Percentiles rank a stretch among this genome's conserved stretches.
Conservation (phyloP, 2,797 vertebrate genomes). For the Triplophysa bombifrons region DNA sequence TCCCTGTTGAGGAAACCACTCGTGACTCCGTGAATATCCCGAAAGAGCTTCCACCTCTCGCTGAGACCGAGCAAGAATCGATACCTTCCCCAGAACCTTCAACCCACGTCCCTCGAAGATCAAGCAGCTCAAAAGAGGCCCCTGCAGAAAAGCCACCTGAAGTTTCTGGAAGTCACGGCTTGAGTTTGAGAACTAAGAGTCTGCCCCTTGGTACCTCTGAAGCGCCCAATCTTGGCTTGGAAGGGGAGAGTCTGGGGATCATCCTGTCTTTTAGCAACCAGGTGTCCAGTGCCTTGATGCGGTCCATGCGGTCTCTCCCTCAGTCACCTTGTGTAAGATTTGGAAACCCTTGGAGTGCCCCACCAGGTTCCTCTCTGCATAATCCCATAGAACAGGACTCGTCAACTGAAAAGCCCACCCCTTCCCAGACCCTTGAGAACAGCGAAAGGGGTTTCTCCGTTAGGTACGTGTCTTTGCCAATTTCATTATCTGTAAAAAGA, state of each 20-base stretch:
- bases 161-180: conserved; percentile 21
- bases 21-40: background rate
- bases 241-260: conserved; percentile 75
- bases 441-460: conserved; percentile 86
- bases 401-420: conserved; percentile 33
- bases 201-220: conserved; percentile 79
- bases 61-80: conserved; percentile 35
- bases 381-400: conserved; percentile 59
- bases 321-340: conserved; percentile 62
- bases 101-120: conserved; percentile 49
- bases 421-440: conserved; percentile 49
- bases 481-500: conserved; percentile 9
- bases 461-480: conserved; percentile 76
- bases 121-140: conserved; percentile 57
- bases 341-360: conserved; percentile 58
- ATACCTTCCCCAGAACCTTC: conserved; percentile 14
- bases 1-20: background rate
- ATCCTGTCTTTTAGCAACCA: conserved; percentile 89
- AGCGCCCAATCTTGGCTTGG: conserved; percentile 40
- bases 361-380: conserved; percentile 52
- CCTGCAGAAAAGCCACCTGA: conserved; percentile 36
- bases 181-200: conserved; percentile 77
- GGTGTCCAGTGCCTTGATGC: conserved; percentile 90
- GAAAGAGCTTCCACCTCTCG: conserved; percentile 23
- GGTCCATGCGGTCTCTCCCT: conserved; percentile 80